Evolutionary conservation across 2,113 vertebrate species (phyloP).

Genomic region (Glaucidium brasilianum): DNA sequence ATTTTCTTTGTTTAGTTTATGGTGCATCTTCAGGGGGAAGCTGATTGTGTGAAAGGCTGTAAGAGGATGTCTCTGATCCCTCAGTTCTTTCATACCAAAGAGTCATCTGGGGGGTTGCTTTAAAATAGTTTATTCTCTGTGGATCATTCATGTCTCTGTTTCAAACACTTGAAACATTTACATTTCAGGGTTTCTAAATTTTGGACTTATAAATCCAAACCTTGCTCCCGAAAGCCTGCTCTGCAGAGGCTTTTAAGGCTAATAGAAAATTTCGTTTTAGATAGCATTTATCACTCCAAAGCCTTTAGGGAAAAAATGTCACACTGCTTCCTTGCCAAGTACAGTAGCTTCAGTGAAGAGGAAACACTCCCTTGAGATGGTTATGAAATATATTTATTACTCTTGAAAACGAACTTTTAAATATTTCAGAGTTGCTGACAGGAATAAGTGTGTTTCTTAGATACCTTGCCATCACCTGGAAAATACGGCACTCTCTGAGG

Average conservation of each 20-base stretch:
- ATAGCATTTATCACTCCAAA: slow-evolving; percentile 33
- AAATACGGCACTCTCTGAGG: neutral
- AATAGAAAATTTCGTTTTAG: neutral
- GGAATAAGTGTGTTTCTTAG: neutral
- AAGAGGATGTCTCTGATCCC: neutral
- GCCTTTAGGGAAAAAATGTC: slow-evolving; percentile 37
- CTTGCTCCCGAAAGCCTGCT: neutral
- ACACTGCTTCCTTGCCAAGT: neutral
- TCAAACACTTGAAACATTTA: neutral
- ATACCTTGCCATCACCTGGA: neutral
- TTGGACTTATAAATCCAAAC: neutral
- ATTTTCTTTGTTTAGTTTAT: neutral
- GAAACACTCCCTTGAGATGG: slow-evolving; percentile 17
- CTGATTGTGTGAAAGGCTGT: neutral
- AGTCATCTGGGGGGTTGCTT: neutral
- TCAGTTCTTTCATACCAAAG: neutral
- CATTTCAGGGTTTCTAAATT: neutral
- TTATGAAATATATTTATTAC: slow-evolving; percentile 55
- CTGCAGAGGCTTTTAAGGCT: neutral
- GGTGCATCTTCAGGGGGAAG: neutral
- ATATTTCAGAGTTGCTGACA: slow-evolving; percentile 19
- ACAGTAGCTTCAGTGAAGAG: slow-evolving; percentile 25
- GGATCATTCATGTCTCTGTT: neutral
- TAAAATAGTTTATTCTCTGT: neutral
- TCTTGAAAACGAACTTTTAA: slow-evolving; percentile 26